phyloP scores from a whole-genome alignment of 2,888 invertebrate species.

The Nebria salina region DNA sequence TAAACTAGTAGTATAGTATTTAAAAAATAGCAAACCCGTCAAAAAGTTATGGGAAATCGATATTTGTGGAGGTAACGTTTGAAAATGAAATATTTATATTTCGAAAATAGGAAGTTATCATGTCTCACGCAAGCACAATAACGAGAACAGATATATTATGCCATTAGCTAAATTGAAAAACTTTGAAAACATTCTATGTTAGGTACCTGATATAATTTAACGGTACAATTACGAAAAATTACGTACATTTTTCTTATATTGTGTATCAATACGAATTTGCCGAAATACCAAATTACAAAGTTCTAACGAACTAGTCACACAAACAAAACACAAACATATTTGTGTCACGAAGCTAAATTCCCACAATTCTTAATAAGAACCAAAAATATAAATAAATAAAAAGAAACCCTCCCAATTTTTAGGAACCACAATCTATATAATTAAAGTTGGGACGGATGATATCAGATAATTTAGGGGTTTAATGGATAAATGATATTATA shows the following conservation, averaged over 20 bases:
- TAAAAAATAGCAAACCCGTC: slow-evolving; percentile 23
- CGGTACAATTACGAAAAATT: neutral
- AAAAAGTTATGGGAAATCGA: slow-evolving; percentile 11
- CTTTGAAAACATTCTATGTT: slow-evolving; percentile 7
- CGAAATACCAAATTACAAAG: neutral
- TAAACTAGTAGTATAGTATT: too few species aligned
- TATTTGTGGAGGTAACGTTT: neutral
- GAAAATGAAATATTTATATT: slow-evolving; percentile 41
- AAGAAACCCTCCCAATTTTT: too few species aligned
- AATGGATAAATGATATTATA: neutral
- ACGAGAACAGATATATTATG: slow-evolving; percentile 6
- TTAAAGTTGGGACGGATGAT: neutral
- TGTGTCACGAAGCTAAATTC: neutral
- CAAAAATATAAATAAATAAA: neutral
- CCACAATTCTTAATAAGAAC: neutral
- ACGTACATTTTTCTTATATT: neutral
- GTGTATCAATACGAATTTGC: neutral
- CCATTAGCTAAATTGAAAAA: slow-evolving; percentile 44
- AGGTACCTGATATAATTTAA: neutral
- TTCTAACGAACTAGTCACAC: neutral
- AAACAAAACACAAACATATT: neutral
- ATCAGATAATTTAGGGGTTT: neutral
- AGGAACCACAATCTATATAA: neutral
- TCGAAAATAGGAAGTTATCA: slow-evolving; percentile 39
- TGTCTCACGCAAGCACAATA: slow-evolving; percentile 36